phyloP scores from a whole-genome alignment of 2,888 invertebrate species.

The Scaptomyza caliginosa region DNA sequence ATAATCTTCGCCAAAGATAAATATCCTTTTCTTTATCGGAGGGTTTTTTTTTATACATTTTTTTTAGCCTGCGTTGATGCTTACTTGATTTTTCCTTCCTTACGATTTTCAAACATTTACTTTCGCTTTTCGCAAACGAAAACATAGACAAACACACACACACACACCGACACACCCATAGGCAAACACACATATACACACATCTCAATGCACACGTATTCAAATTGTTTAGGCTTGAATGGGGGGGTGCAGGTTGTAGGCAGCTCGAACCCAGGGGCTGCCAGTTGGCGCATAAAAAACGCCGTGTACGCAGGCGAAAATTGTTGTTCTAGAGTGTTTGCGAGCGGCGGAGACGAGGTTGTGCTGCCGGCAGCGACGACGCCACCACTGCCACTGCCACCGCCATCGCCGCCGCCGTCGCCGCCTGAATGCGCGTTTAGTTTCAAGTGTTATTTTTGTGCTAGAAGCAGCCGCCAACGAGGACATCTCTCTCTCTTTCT shows the following conservation, averaged over 20 bases:
- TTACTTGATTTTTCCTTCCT: conserved; percentile 77
- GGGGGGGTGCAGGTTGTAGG: conserved; percentile 10
- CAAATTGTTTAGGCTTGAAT: conserved; percentile 55
- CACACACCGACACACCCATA: conserved; percentile 21
- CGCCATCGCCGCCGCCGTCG: conserved; percentile 1
- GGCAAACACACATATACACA: conserved; percentile 9
- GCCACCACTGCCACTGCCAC: conserved; percentile 17
- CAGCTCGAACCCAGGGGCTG: conserved; percentile 47
- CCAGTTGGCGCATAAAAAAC: conserved; percentile 62
- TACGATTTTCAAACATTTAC: conserved; percentile 80
- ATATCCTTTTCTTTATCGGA: conserved; percentile 33
- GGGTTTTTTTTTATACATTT: conserved; percentile 13
- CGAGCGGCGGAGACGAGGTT: not conserved
- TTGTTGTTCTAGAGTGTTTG: conserved; percentile 49
- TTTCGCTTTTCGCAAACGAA: conserved; percentile 75
- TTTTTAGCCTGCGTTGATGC: conserved; percentile 49
- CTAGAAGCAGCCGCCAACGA: conserved; percentile 68
- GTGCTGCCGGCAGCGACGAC: conserved; percentile 23
- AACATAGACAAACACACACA: conserved; percentile 67
- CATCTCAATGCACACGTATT: conserved; percentile 55
- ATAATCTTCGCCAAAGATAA: conserved; percentile 58
- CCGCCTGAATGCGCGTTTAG: conserved; percentile 76
- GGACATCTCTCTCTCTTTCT: conserved; percentile 51
- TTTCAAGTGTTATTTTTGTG: conserved; percentile 80
- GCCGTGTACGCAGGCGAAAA: conserved; percentile 77